phyloP scores from a whole-genome alignment of 92 coral and sea anemone species.

The Heteractis magnifica region DNA sequence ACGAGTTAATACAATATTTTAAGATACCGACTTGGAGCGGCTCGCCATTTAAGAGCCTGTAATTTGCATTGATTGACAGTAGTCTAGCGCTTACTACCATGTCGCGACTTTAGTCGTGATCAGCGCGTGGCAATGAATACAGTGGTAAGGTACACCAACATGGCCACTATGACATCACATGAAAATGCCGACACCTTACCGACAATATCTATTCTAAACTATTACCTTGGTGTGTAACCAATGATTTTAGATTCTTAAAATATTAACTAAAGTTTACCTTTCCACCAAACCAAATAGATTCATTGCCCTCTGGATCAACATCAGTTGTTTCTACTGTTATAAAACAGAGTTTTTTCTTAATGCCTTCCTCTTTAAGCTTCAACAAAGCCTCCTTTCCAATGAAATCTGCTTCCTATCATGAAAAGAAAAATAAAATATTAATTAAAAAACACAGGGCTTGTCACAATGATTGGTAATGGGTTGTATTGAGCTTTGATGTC shows the following conservation, averaged over 20 bases:
- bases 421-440: background rate
- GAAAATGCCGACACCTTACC: background rate
- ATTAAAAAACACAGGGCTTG: background rate
- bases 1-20: too few species aligned
- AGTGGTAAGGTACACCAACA: too few species aligned
- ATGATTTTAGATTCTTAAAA: background rate
- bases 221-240: background rate
- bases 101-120: too few species aligned
- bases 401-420: constrained; percentile 67
- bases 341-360: constrained; percentile 70
- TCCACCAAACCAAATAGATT: constrained; percentile 94
- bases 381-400: constrained; percentile 89
- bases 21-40: too few species aligned
- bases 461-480: too few species aligned
- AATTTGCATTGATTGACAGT: too few species aligned
- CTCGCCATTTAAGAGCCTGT: too few species aligned
- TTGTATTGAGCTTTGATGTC: too few species aligned
- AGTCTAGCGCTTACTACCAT: too few species aligned
- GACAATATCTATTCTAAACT: background rate
- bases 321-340: constrained; percentile 90
- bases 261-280: constrained; percentile 52
- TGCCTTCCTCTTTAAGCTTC: constrained; percentile 74
- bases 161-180: background rate
- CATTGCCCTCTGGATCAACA: constrained; percentile 95
- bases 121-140: too few species aligned